Conservation (phyloP, 1,140 invertebrate genomes). For the Sinella curviseta region DNA sequence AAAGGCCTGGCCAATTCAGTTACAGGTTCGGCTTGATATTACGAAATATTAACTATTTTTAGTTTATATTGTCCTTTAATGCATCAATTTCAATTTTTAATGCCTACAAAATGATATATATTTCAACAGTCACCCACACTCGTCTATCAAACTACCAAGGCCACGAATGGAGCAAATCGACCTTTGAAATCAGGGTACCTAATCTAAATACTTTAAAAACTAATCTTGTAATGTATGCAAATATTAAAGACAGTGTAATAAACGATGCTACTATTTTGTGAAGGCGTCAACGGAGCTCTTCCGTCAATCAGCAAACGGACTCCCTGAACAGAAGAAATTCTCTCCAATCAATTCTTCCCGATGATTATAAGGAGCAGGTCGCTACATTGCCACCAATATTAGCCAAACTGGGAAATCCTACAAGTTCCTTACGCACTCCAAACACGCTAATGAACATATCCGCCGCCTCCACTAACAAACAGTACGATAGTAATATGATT, state of each 20-base stretch:
- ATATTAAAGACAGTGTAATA: too few relatives aligned
- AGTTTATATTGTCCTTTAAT: too few relatives aligned
- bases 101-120: too few relatives aligned
- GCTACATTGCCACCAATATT: constrained; percentile 41
- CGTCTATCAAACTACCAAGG: background rate
- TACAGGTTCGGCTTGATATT: too few relatives aligned
- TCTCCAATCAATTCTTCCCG: constrained; percentile 29
- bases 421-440: background rate
- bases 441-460: too few relatives aligned
- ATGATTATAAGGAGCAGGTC: constrained; percentile 41
- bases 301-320: background rate
- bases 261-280: too few relatives aligned
- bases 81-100: too few relatives aligned
- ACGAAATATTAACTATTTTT: too few relatives aligned
- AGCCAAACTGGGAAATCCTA: background rate
- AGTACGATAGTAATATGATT: too few relatives aligned
- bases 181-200: background rate
- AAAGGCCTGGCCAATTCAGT: background rate
- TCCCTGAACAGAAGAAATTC: background rate
- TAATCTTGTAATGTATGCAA: too few relatives aligned
- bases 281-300: background rate
- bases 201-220: too few relatives aligned
- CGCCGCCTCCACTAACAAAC: too few relatives aligned
- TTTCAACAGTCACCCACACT: background rate
- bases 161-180: background rate